A percentile compares a stretch with the other conserved stretches of the same genome.
Evolutionary conservation across 2,888 invertebrate species (phyloP).

Genomic region (Pristionchus exspectatus): DNA sequence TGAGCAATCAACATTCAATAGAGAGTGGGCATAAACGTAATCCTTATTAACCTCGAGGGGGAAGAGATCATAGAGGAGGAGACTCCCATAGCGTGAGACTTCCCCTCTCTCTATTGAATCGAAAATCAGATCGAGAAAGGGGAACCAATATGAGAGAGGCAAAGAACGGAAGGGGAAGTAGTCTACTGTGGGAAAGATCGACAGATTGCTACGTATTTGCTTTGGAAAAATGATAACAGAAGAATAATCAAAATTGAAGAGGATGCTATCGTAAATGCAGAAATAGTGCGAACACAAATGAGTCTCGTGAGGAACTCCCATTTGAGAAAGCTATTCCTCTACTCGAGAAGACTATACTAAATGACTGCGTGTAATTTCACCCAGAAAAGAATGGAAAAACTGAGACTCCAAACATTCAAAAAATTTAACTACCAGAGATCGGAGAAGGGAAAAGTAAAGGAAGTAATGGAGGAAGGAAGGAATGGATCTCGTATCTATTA

Average conservation of each 20-base stretch:
- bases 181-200: neutral
- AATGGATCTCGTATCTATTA: conserved; percentile 4
- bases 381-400: neutral
- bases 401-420: neutral
- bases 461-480: neutral
- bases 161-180: neutral
- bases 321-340: neutral
- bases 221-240: too few relatives aligned
- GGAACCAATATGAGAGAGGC: neutral
- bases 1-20: conserved; percentile 48
- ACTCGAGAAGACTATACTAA: neutral
- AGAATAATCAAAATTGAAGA: neutral
- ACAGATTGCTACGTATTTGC: neutral
- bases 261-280: neutral
- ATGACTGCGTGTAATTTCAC: neutral
- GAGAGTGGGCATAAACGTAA: conserved; percentile 32
- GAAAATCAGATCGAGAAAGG: conserved; percentile 44
- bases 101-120: conserved; percentile 26
- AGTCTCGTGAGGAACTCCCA: neutral
- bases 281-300: neutral
- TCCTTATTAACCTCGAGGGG: conserved; percentile 47
- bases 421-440: neutral
- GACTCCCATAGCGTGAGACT: conserved; percentile 48
- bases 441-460: neutral
- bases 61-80: neutral